phyloP scores from a whole-genome alignment of 2,113 vertebrate genomes.

The Gobiocypris rarus region DNA sequence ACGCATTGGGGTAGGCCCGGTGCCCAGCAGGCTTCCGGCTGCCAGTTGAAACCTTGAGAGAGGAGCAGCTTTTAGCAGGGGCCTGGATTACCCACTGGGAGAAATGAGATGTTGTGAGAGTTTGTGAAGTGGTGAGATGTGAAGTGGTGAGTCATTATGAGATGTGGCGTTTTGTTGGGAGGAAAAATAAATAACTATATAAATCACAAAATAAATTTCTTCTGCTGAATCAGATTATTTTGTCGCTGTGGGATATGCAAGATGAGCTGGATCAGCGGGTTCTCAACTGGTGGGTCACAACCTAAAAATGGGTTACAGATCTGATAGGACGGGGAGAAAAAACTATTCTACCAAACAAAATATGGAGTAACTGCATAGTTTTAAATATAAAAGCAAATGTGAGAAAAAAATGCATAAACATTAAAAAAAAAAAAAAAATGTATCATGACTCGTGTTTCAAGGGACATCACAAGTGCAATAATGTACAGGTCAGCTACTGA shows the following conservation, averaged over 20 bases:
- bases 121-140: conserved; percentile 61
- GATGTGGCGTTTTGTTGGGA: conserved; percentile 50
- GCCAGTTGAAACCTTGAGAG: conserved; percentile 62
- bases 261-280: not conserved
- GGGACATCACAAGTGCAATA: too few species aligned
- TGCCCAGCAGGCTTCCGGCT: conserved; percentile 52
- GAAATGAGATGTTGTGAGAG: conserved; percentile 51
- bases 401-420: too few species aligned
- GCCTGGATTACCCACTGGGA: conserved; percentile 35
- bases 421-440: too few species aligned
- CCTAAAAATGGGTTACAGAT: not conserved
- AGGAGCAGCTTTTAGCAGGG: conserved; percentile 52
- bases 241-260: not conserved
- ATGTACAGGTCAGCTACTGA: too few species aligned
- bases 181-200: conserved; percentile 30
- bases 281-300: not conserved
- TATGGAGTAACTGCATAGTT: not conserved
- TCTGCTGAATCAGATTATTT: conserved; percentile 34
- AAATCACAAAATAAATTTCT: conserved; percentile 3
- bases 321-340: not conserved
- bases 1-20: conserved; percentile 57
- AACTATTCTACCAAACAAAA: not conserved
- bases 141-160: conserved; percentile 57
- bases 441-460: too few species aligned
- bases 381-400: not conserved